Base-by-base conservation (phyloP, 2,113 vertebrate species). In the Phoxinus phoxinus region DNA sequence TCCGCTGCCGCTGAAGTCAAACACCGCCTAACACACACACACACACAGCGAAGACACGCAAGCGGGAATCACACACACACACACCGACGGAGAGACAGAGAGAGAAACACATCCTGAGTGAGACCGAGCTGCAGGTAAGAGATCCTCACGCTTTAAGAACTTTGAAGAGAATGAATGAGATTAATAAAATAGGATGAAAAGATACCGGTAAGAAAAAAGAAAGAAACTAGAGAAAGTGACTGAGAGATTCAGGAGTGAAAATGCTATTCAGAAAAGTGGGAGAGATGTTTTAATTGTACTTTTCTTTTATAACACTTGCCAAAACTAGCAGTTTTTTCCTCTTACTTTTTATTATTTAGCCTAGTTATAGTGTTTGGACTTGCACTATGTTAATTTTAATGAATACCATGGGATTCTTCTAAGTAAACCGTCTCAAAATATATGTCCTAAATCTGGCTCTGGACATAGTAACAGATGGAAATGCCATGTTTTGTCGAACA, bases 1-100 rank as follows among this genome's bases (percentile, higher is more conserved):
- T 91, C 90, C 91, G 85, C 93, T 96, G 81, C 96, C 96, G 67
- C 93, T 94, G 94, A 99, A 99, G 93, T 98, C 96, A 89, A 98
- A 99, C 71, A 99, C 90, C 56, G 93, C 98, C 98, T 99, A 87
- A 83, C 72, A 91, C 86, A 84, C 89, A 90, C 73, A 89, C 41
- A 90, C 77, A 71, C 56, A 85, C 59, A 90, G 86, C 61, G 76
- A 84, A 88, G 81, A 85, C 86, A 88, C 63, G 89, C 79, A 89
- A 91, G 76, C 76, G 71, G 87, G 51, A 85, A 30, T 79, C 76
- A 61, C 41, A 41, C 65, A 63, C 46, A 41, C 67, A 81, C 74
- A 69, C 69, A 75, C 35, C 30, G 0, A 46, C 32, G 41, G 46
- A 61, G 30, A 35, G 71, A 59, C 21, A 32, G 35, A 82, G 75